Evolutionary conservation across 2,888 invertebrate species (phyloP).

Genomic region (Drosophila siamana): DNA sequence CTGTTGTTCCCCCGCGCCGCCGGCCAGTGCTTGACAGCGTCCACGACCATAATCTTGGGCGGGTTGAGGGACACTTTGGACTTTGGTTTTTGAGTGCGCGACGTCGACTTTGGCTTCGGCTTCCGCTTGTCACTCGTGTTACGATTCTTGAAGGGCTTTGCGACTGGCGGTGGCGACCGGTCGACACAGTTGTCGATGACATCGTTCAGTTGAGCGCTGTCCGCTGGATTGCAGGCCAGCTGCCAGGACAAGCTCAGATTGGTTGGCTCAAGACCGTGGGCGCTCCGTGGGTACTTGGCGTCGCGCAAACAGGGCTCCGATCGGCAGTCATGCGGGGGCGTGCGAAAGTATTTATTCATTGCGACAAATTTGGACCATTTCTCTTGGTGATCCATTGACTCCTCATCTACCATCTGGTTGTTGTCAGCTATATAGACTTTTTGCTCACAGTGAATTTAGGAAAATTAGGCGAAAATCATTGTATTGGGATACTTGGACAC

Average conservation of each 20-base stretch:
- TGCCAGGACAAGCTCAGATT: conserved; percentile 43
- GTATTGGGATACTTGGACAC: neutral
- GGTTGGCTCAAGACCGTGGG: too few species aligned
- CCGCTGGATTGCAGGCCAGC: conserved; percentile 27
- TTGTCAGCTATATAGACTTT: neutral
- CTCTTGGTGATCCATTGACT: neutral
- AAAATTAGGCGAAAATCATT: conserved; percentile 1
- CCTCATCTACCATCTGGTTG: neutral
- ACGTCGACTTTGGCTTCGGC: neutral
- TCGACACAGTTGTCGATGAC: neutral
- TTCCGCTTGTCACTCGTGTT: neutral
- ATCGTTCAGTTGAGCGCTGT: neutral
- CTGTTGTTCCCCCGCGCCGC: neutral
- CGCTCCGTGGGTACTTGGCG: neutral
- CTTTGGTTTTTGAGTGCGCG: neutral
- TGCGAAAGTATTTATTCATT: conserved; percentile 26
- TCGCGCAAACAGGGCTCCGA: conserved; percentile 26
- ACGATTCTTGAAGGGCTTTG: neutral
- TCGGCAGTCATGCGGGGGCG: neutral
- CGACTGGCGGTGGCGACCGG: neutral
- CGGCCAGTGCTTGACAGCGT: neutral
- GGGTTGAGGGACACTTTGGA: neutral
- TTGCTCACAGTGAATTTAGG: conserved; percentile 9
- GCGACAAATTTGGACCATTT: conserved; percentile 41
- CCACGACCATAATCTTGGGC: conserved; percentile 28